Evolutionary conservation across 2,888 invertebrate genomes (phyloP).

Genomic region (Argyra leucocephala): DNA sequence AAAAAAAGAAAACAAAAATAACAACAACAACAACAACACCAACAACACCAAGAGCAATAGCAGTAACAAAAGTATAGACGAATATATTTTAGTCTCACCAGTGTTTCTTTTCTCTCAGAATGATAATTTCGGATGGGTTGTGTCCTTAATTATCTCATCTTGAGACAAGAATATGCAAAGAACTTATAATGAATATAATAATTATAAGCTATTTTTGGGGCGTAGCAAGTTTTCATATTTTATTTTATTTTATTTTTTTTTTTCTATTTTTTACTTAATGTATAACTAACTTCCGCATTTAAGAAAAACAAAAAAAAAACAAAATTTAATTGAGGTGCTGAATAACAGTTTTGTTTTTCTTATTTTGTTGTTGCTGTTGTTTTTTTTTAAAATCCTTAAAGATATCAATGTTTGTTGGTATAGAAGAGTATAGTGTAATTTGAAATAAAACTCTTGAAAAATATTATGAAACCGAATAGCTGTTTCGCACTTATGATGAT

Average conservation of each 20-base stretch:
- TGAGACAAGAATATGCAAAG: background rate
- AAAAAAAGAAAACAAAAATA: background rate
- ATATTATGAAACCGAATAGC: background rate
- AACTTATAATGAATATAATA: background rate
- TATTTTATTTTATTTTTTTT: background rate
- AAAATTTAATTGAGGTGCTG: background rate
- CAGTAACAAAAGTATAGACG: too few relatives aligned
- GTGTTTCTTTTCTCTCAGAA: too few relatives aligned
- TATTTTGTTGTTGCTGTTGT: background rate
- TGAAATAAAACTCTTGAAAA: background rate
- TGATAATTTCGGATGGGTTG: too few relatives aligned
- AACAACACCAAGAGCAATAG: too few relatives aligned
- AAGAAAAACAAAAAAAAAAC: background rate
- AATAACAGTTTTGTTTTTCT: background rate
- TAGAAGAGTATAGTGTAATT: background rate
- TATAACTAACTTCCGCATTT: background rate
- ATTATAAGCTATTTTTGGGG: background rate
- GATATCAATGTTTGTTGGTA: background rate
- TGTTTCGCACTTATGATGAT: too few relatives aligned
- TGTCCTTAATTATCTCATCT: background rate
- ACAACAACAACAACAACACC: background rate
- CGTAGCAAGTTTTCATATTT: background rate
- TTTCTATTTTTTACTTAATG: background rate
- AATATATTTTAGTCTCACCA: too few relatives aligned
- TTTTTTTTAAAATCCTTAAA: background rate